Evolutionary conservation across 2,113 vertebrate species (phyloP).

Genomic region (Catharus bicknelli): DNA sequence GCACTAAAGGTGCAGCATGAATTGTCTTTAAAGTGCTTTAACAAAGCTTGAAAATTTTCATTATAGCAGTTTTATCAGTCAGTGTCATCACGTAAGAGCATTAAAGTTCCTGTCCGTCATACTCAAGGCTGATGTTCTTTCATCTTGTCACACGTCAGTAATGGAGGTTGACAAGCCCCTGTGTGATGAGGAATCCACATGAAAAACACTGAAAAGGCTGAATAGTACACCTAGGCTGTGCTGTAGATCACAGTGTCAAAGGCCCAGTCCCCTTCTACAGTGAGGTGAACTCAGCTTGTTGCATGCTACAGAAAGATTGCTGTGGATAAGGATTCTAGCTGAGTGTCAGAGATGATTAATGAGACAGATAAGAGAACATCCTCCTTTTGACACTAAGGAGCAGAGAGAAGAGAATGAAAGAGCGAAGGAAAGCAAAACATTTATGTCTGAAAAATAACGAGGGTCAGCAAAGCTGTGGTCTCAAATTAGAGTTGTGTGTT

Average conservation of each 20-base stretch:
- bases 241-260: not conserved
- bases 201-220: not conserved
- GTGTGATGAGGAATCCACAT: not conserved
- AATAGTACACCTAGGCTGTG: not conserved
- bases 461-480: not conserved
- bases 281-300: not conserved
- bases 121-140: constrained; percentile 7
- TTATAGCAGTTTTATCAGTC: not conserved
- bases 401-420: constrained; percentile 13
- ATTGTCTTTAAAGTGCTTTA: not conserved
- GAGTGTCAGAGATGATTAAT: constrained; percentile 51
- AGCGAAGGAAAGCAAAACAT: constrained; percentile 8
- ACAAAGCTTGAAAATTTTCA: not conserved
- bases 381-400: constrained; percentile 20
- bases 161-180: not conserved
- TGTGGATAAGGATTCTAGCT: constrained; percentile 8
- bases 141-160: not conserved
- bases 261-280: not conserved
- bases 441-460: constrained; percentile 9
- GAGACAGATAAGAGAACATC: constrained; percentile 45
- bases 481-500: constrained; percentile 3
- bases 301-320: constrained; percentile 2
- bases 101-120: not conserved
- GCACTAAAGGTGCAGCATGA: not conserved
- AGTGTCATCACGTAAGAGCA: not conserved